Evolutionary conservation across 2,888 invertebrate genomes (phyloP).

Genomic region (Platycheirus rosarum): DNA sequence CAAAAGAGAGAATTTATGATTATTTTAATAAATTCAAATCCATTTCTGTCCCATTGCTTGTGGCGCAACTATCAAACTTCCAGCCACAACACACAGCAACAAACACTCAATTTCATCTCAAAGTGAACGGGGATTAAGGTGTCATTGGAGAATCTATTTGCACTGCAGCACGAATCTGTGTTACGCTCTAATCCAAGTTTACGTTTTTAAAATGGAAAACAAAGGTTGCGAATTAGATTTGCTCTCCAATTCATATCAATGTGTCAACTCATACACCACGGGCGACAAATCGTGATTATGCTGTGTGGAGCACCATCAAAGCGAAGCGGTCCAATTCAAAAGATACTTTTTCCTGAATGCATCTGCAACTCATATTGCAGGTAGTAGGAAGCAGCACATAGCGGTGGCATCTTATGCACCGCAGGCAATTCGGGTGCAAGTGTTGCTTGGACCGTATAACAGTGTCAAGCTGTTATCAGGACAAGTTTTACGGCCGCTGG

Average conservation of each 20-base stretch:
- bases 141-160: conserved; percentile 46
- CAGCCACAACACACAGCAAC: conserved; percentile 24
- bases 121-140: conserved; percentile 67
- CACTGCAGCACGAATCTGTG: conserved; percentile 47
- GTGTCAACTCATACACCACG: conserved; percentile 67
- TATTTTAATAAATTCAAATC: conserved; percentile 51
- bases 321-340: conserved; percentile 15
- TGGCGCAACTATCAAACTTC: conserved; percentile 6
- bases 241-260: conserved; percentile 72
- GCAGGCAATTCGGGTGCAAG: conserved; percentile 41
- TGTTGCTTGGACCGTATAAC: conserved; percentile 50
- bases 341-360: conserved; percentile 21
- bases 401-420: conserved; percentile 36
- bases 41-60: conserved; percentile 36
- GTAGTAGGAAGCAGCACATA: background rate
- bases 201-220: background rate
- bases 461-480: conserved; percentile 64
- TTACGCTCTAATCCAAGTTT: conserved; percentile 56
- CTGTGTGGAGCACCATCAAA: background rate
- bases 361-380: conserved; percentile 40
- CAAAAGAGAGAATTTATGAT: conserved; percentile 62
- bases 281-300: conserved; percentile 73
- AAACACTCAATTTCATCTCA: conserved; percentile 56
- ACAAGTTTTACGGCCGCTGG: conserved; percentile 42
- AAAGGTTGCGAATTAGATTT: conserved; percentile 45